Evolutionary conservation across 2,113 vertebrate species (phyloP), one percentile per base, ranked within the genome.

Genomic region (Grallaria varia): DNA sequence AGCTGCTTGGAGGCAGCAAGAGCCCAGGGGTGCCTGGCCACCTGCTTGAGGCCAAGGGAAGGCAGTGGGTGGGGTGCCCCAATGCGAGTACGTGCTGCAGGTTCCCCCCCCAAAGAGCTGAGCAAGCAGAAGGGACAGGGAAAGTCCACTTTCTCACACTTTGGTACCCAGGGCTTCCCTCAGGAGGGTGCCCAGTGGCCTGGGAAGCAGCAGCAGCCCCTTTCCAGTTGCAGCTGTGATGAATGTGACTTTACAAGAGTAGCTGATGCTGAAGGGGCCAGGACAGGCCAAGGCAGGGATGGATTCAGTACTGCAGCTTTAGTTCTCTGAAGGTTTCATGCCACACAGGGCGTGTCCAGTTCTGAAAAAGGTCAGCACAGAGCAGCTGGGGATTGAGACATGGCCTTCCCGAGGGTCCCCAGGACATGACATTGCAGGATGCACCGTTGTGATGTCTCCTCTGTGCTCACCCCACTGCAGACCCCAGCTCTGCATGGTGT

Each of bases 361-460:
- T 74, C 28, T 73, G 53, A 39, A 89, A 42, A 72, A 63, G 24
- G 22, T 39, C 42, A 45, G 67, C 62, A 39, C 23, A n/a, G 58
- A 60, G 59, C 40, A 79, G 47, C 62, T 79, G 37, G 24, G 23
- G 28, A 42, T 22, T 15, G n/a, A 87, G 37, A 30, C 1, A 2
- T 33, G 40, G 11, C 59, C 35, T 45, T 87, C 27, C 49, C 12
- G 35, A 16, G 12, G 18, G 22, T 68, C 42, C 62, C 37, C 27
- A 59, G 44, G n/a, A 71, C 30, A 18, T 9, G 22, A 71, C 19
- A 37, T 20, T 76, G 50, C 37, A 63, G 63, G 20, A 27, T 2
- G 5, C 8, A 9, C 35, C 1, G 0, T 35, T 53, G 12, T 1
- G 0, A 14, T 10, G 17, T 53, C 49, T 76, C 22, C 47, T 53